Evolutionary conservation across 2,797 vertebrate genomes (phyloP).

Genomic region (Taeniopygia guttata): DNA sequence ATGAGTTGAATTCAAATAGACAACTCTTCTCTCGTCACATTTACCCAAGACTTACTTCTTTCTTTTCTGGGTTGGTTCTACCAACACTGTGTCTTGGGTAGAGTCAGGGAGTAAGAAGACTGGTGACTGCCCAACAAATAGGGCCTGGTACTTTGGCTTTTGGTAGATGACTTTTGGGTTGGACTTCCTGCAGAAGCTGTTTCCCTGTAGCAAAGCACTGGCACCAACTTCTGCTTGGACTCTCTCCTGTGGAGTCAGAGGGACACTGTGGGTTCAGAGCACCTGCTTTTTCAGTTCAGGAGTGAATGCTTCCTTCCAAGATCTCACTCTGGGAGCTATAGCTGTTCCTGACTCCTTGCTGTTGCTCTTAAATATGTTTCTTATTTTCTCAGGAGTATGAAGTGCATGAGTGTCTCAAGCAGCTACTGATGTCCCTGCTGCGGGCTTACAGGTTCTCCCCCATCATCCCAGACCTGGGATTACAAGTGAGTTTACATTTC

Average conservation of each 20-base stretch:
- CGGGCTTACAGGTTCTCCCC: slow-evolving; percentile 96
- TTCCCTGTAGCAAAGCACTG: not conserved
- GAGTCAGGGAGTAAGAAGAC: not conserved
- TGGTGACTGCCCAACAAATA: not conserved
- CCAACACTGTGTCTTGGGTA: not conserved
- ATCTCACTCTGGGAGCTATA: not conserved
- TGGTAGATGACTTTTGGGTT: not conserved
- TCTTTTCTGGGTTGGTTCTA: not conserved
- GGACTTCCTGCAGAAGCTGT: not conserved
- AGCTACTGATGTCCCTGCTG: slow-evolving; percentile 95
- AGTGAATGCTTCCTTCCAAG: not conserved
- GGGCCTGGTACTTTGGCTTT: not conserved
- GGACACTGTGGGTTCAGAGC: not conserved
- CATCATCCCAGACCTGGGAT: slow-evolving; percentile 93
- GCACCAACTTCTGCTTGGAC: not conserved
- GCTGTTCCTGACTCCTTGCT: not conserved
- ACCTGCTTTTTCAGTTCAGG: not conserved
- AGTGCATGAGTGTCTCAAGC: slow-evolving; percentile 94
- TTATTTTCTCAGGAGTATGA: slow-evolving; percentile 86
- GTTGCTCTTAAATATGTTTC: not conserved
- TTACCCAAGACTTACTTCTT: not conserved
- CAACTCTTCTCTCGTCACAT: not conserved
- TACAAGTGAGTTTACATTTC: slow-evolving; percentile 82
- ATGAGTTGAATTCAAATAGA: not conserved
- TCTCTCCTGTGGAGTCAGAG: not conserved